Evolutionary conservation across 2,888 invertebrate species (phyloP), one percentile per base, ranked within the genome.

Genomic region (Pseudolycoriella hygida): DNA sequence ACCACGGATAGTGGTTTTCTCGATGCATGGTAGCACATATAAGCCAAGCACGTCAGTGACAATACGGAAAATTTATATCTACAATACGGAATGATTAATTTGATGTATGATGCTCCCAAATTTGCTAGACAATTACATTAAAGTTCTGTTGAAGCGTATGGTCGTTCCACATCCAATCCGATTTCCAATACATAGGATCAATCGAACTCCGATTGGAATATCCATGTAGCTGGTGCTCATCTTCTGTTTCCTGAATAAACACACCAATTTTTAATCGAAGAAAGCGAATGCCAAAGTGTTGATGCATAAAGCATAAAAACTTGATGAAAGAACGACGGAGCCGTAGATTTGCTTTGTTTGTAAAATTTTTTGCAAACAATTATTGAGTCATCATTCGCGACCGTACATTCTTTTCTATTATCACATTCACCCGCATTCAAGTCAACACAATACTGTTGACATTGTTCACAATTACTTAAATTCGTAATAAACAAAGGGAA

Each of bases 1-100:
- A 89, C 94, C 49, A 94, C 88, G 31, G 93, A 93, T 55, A 94
- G 84, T 1, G 94, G 92, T 58, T 94, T 94, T 49, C 94, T 70
- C 2, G 92, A 85, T 67, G 94, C 70, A 62, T 96, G 96, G 62
- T 89, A 96, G 51, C 84, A 81, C 57, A 81, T 83, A 60, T 96
- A 96, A 2, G 86, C 78, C 47, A 92, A 62, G 66, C 87, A 96
- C 0, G 96, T 96, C 15, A 94, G 70, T 6, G 77, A 59, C 12
- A 93, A 68, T 20, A 92, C 75, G 47, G 80, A 80, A 6, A 69
- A 70, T 59, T 80, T 80, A 65, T 85, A 87, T 60, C 85, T 84
- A 61, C 20, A 41, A 39, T 34, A 12, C 43, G 20, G 6, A 39
- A 46, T 45, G 30, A 10, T 30, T 11, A 4, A 38, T 37, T 30